These are phyloP conservation scores for Cotesia congregata DNA, from an alignment of 2,888 invertebrate species.

Conservation along the genomic window DNA sequence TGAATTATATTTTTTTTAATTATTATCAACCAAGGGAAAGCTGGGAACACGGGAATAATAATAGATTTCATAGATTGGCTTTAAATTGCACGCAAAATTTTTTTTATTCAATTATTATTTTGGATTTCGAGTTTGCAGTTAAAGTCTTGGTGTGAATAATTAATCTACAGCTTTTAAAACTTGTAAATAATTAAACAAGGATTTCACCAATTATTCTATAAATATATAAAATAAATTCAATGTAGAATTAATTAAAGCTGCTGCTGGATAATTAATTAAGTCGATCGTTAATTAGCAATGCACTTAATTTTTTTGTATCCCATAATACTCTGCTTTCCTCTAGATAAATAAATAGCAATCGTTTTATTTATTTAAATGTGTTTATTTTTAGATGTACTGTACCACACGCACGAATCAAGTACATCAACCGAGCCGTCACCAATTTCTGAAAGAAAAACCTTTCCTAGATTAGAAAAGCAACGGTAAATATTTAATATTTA, in stretches of 20 bases:
- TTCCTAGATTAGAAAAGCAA: constrained; percentile 62
- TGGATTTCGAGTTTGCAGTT: too few species aligned
- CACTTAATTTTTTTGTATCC: neutral
- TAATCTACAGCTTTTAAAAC: neutral
- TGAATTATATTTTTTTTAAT: constrained; percentile 59
- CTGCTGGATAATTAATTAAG: neutral
- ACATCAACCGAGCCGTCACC: constrained; percentile 72
- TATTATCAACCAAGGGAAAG: neutral
- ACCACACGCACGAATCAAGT: constrained; percentile 71
- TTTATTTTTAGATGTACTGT: constrained; percentile 67
- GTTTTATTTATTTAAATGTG: constrained; percentile 18
- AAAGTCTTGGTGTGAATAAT: too few species aligned
- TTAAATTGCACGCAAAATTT: too few species aligned
- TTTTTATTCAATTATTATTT: too few species aligned
- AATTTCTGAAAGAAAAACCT: constrained; percentile 71
- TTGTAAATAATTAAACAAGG: constrained; percentile 1
- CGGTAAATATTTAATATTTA: constrained; percentile 36
- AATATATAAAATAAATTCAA: neutral
- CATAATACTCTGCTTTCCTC: neutral
- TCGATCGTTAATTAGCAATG: neutral
- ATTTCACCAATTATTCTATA: neutral
- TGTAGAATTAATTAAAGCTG: neutral
- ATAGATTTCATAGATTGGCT: too few species aligned
- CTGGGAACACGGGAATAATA: neutral
- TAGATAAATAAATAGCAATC: neutral